Evolutionary conservation across 2,888 invertebrate species (phyloP).

Genomic region (Tineola bisselliella): DNA sequence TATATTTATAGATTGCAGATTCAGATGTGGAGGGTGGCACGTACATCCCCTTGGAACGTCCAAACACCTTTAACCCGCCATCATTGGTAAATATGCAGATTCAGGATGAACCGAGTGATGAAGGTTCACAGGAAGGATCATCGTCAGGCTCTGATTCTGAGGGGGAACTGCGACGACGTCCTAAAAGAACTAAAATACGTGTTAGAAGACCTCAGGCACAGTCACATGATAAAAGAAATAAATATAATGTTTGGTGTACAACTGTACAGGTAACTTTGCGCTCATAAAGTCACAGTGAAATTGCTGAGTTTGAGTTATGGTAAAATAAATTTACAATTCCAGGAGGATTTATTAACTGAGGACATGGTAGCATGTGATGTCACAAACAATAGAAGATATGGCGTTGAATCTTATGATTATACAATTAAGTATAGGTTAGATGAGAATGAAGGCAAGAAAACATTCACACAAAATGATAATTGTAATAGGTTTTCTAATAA

Average conservation of each 20-base stretch:
- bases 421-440: constrained; percentile 71
- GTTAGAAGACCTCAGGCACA: constrained; percentile 35
- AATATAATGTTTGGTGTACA: constrained; percentile 83
- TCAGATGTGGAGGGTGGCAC: constrained; percentile 63
- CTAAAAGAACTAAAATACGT: constrained; percentile 64
- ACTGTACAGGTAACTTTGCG: constrained; percentile 49
- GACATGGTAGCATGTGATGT: constrained; percentile 83
- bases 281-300: neutral
- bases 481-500: constrained; percentile 57
- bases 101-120: constrained; percentile 70
- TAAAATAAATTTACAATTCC: constrained; percentile 29
- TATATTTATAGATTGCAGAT: constrained; percentile 46
- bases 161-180: constrained; percentile 49
- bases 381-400: constrained; percentile 70
- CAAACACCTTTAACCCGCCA: constrained; percentile 61
- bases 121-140: constrained; percentile 57
- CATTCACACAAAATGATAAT: constrained; percentile 37
- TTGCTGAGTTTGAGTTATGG: neutral
- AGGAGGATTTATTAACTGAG: constrained; percentile 83
- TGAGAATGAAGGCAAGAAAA: constrained; percentile 44
- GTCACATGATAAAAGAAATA: constrained; percentile 65
- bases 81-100: constrained; percentile 62
- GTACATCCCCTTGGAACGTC: constrained; percentile 68
- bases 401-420: constrained; percentile 83
- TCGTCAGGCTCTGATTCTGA: constrained; percentile 70